Percentiles rank a stretch among this genome's conserved stretches.
Evolutionary conservation across 2,797 vertebrate species (phyloP).

Genomic region (Arctocebus calabarensis): DNA sequence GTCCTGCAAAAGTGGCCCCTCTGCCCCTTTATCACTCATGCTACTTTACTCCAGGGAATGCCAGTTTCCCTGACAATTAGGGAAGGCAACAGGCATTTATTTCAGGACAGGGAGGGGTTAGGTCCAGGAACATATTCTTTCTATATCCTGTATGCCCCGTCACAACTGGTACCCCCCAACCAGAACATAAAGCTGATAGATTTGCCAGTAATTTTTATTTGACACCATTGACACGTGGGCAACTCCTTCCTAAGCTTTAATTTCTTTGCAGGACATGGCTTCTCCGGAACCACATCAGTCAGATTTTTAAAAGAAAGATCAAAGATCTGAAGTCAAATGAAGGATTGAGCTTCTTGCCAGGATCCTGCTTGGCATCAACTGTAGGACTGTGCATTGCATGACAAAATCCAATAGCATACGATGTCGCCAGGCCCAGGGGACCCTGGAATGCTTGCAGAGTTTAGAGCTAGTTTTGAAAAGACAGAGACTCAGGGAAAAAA

Average conservation of each 20-base stretch:
- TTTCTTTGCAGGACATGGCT: neutral
- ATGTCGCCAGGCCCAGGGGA: neutral
- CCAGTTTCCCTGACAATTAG: neutral
- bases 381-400: fast-evolving
- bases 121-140: neutral
- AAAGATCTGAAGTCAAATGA: neutral
- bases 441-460: neutral
- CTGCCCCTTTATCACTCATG: too few relatives aligned
- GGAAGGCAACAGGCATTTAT: neutral
- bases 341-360: neutral
- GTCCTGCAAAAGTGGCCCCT: neutral
- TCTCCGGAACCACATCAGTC: neutral
- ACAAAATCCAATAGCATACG: fast-evolving
- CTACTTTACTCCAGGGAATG: too few relatives aligned
- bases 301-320: neutral
- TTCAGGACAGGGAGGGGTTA: neutral
- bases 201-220: neutral
- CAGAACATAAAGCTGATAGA: neutral
- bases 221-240: neutral
- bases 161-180: neutral
- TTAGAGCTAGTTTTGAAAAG: neutral
- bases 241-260: neutral
- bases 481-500: neutral
- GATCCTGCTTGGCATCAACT: neutral
- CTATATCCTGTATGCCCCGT: neutral